Evolutionary conservation across 2,888 invertebrate species (phyloP).

Genomic region (Mythimna vitellina): DNA sequence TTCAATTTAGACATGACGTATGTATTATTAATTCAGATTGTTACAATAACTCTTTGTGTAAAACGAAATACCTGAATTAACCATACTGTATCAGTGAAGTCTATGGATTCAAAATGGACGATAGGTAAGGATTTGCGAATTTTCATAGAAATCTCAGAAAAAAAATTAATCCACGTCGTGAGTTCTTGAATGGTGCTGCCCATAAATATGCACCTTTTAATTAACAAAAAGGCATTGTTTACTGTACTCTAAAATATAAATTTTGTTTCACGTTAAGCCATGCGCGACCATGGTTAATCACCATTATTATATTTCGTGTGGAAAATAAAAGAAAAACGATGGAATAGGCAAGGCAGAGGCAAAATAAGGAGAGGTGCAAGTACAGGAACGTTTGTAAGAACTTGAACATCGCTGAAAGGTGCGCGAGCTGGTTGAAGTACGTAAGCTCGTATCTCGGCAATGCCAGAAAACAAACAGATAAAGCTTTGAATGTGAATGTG

Average conservation of each 20-base stretch:
- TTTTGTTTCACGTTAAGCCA: conserved; percentile 79
- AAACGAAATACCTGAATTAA: conserved; percentile 43
- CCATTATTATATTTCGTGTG: conserved; percentile 74
- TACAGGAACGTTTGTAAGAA: conserved; percentile 75
- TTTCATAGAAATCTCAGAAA: conserved; percentile 70
- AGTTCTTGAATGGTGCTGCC: conserved; percentile 89
- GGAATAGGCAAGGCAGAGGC: conserved; percentile 85
- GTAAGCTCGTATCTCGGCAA: conserved; percentile 84
- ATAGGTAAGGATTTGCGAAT: conserved; percentile 72
- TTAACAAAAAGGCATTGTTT: conserved; percentile 72
- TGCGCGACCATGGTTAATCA: conserved; percentile 86
- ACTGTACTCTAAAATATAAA: conserved; percentile 70
- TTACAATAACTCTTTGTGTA: neutral
- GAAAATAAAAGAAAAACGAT: conserved; percentile 72
- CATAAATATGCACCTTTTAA: conserved; percentile 80
- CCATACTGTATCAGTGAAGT: conserved; percentile 29
- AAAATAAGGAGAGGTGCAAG: conserved; percentile 87
- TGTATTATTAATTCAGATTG: conserved; percentile 52
- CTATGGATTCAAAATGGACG: conserved; percentile 40
- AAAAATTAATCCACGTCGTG: conserved; percentile 81
- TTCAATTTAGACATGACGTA: conserved; percentile 22
- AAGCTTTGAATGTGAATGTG: conserved; percentile 84
- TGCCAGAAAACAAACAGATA: conserved; percentile 91
- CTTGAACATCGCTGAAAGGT: conserved; percentile 71
- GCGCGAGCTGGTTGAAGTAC: conserved; percentile 76